Conservation (phyloP, 2,113 vertebrate species). For the Rhinopithecus roxellana region DNA sequence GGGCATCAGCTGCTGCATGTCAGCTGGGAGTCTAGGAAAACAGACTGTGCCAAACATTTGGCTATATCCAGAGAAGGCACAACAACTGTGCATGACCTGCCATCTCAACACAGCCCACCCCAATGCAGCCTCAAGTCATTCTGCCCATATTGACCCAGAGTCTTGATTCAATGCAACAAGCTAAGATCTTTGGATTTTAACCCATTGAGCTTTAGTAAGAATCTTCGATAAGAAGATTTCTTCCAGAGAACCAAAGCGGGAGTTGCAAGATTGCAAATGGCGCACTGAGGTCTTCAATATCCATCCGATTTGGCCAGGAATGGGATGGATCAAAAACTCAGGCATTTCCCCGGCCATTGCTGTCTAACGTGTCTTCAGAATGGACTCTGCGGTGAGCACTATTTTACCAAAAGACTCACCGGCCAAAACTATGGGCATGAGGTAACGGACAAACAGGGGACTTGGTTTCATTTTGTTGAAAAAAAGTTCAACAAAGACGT, state of each 20-base stretch:
- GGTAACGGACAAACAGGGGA: accelerated
- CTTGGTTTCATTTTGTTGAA: background rate
- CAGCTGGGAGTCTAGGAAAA: background rate
- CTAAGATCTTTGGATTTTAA: too few relatives aligned
- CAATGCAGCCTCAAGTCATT: accelerated
- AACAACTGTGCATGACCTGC: accelerated
- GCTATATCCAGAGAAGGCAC: background rate
- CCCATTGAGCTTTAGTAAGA: background rate
- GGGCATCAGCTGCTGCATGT: too few relatives aligned
- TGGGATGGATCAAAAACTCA: too few relatives aligned
- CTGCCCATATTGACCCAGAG: background rate
- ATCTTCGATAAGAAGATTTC: accelerated
- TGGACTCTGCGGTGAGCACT: background rate
- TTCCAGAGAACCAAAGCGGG: too few relatives aligned
- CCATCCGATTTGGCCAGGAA: background rate
- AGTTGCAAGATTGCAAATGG: accelerated
- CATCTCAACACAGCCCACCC: background rate
- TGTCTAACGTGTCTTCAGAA: too few relatives aligned
- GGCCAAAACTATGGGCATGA: too few relatives aligned
- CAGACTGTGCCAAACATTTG: background rate
- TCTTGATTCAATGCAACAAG: accelerated
- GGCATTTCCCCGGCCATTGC: background rate
- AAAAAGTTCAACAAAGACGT: background rate
- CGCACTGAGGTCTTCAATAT: accelerated
- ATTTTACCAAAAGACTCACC: background rate